Evolutionary conservation across 2,797 vertebrate species (phyloP).

Genomic region (Pseudochaenichthys georgianus): DNA sequence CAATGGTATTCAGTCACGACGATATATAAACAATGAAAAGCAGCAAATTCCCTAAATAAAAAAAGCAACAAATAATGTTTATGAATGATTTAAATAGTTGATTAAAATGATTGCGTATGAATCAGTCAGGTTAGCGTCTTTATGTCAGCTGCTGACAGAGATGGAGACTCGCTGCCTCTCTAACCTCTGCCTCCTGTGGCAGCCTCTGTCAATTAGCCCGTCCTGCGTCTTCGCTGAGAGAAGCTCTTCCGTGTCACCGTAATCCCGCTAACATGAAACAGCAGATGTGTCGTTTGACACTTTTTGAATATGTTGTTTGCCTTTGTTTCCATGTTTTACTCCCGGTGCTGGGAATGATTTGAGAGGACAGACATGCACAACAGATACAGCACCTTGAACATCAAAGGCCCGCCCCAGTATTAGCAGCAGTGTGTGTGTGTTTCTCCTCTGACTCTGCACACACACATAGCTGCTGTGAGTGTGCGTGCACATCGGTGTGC

Average conservation of each 20-base stretch:
- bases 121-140: not conserved
- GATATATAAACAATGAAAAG: not conserved
- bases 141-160: conserved; percentile 12
- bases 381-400: conserved; percentile 79
- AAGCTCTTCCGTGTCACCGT: conserved; percentile 53
- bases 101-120: not conserved
- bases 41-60: not conserved
- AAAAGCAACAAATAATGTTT: not conserved
- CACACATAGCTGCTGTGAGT: conserved; percentile 34
- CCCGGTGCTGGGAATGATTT: conserved; percentile 72
- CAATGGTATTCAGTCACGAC: not conserved
- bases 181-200: conserved; percentile 59
- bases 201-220: conserved; percentile 70
- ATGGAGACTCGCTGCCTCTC: conserved; percentile 33
- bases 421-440: conserved; percentile 53
- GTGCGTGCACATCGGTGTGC: conserved; percentile 34
- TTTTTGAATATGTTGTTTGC: conserved; percentile 79
- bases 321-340: conserved; percentile 82
- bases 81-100: not conserved
- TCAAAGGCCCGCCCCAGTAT: conserved; percentile 74
- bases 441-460: conserved; percentile 40
- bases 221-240: conserved; percentile 53
- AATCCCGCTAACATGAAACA: conserved; percentile 65
- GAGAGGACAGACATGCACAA: conserved; percentile 80
- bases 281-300: conserved; percentile 73